phyloP scores from a whole-genome alignment of 37 sponge, comb jelly and placozoan species.

The Aphrocallistes beatrix region DNA sequence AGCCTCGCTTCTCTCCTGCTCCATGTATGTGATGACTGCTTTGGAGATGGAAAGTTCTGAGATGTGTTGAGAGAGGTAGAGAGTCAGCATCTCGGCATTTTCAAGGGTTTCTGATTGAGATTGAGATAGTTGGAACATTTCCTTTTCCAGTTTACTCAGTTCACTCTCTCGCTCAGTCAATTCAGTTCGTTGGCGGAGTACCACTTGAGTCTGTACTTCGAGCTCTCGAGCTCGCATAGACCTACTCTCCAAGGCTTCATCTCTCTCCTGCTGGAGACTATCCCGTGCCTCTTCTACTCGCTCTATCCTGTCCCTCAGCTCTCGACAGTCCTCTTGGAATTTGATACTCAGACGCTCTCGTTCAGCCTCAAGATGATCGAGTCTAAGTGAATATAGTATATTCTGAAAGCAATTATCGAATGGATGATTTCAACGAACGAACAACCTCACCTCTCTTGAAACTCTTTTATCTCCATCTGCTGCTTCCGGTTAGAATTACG shows the following conservation, averaged over 20 bases:
- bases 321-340: background rate
- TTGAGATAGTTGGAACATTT: background rate
- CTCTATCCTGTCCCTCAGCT: background rate
- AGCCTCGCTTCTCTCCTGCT: background rate
- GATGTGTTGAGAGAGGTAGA: background rate
- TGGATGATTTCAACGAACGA: background rate
- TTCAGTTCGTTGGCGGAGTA: background rate
- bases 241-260: background rate
- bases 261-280: background rate
- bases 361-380: background rate
- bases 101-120: background rate
- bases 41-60: background rate
- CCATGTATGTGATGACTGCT: background rate
- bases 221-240: background rate
- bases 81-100: background rate
- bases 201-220: background rate
- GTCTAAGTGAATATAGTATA: no score
- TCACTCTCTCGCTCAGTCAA: background rate
- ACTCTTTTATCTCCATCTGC: background rate
- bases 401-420: background rate
- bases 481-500: background rate
- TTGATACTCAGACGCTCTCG: background rate
- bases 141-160: background rate
- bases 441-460: background rate
- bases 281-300: background rate